phyloP scores from a whole-genome alignment of 2,797 vertebrate species.

The Pagetopsis macropterus region DNA sequence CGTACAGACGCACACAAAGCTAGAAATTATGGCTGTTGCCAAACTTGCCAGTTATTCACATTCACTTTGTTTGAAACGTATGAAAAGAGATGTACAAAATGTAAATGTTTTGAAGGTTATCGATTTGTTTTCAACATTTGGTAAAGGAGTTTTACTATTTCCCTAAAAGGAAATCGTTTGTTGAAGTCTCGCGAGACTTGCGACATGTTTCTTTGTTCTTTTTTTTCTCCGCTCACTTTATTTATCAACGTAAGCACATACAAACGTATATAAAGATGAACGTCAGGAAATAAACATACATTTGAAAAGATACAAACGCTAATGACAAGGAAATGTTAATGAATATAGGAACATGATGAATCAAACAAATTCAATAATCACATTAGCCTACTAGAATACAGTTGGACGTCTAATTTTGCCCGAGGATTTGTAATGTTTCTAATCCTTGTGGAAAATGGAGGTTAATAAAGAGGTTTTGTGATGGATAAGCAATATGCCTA shows the following conservation, averaged over 20 bases:
- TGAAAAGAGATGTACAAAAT: background rate
- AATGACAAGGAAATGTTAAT: background rate
- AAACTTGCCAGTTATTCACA: background rate
- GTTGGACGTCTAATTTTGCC: background rate
- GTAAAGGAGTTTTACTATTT: background rate
- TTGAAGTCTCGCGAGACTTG: slow-evolving; percentile 52
- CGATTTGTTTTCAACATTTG: background rate
- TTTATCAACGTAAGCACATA: background rate
- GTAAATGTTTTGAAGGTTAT: fast-evolving
- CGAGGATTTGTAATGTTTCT: background rate
- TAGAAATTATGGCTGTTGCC: background rate
- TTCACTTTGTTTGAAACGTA: background rate
- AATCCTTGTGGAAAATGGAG: background rate
- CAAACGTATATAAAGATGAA: background rate
- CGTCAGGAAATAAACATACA: background rate
- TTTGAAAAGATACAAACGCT: background rate
- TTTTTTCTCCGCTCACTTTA: background rate
- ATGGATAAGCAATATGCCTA: background rate
- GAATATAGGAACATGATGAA: background rate
- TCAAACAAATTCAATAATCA: background rate
- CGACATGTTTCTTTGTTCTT: background rate
- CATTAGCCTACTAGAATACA: background rate
- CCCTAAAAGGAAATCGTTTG: slow-evolving; percentile 26
- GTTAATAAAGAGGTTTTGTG: background rate
- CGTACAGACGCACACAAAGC: slow-evolving; percentile 48